Evolutionary conservation across 2,113 vertebrate species (phyloP), one percentile per base, ranked within the genome.

Genomic region (Tenebrosternarchus preto): DNA sequence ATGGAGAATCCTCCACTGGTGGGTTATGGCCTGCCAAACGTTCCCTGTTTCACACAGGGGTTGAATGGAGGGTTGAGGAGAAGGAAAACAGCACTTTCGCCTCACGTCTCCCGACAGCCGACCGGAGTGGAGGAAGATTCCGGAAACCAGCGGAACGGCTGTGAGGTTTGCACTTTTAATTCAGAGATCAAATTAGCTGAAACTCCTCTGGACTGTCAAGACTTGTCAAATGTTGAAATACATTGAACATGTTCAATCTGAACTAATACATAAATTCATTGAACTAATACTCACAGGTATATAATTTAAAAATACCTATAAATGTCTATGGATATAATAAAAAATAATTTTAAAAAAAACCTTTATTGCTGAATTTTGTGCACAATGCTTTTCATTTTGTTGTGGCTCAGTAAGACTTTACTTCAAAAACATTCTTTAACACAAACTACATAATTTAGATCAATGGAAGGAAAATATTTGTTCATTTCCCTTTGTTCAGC

Each of bases 1-100:
- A 83, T 83, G 69, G 53, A 82, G 69, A 78, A 83, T 83, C 81
- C 81, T 74, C 29, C 67, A 46, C 53, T 16, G 20, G 55, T 31
- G 19, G 56, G 50, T 64, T 71, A 60, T 60, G 50, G 56, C 53
- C 66, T 73, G 39, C 73, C 33, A 79, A 31, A 80, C 73, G 83
- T 61, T 69, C 31, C 77, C 78, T 67, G 73, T 57, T 46, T 73
- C 46, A 43, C 73, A 69, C 20, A n/a, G 53, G 22, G 59, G 33
- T 33, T 36, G 20, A 31, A 64, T 20, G 4, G 31, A 16, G 15
- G 36, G 29, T n/a, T n/a, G 25, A 22, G 55, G 69, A 9, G 69
- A 82, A 36, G 24, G 60, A 59, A 77, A 67, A 60, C 60, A 57
- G 72, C 20, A 56, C 24, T 74, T 74, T 39, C 5, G 53, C 27